These are phyloP conservation scores for Helicoverpa zea DNA, from an alignment of 1,140 invertebrate genomes.

Conservation along the genomic window DNA sequence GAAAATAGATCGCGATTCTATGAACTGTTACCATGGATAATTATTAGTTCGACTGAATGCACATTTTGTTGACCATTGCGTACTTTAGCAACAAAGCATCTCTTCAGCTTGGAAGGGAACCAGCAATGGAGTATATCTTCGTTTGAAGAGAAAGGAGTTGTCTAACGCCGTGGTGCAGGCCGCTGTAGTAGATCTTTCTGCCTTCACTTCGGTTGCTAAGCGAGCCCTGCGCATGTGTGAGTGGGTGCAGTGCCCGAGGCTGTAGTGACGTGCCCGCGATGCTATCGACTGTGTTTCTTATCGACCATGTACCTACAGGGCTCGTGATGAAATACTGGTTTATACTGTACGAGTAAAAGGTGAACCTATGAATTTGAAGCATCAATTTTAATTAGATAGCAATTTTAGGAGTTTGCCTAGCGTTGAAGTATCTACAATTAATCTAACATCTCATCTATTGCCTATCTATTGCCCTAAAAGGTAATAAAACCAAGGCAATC, in stretches of 20 bases:
- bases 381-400: neutral
- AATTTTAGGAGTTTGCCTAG: neutral
- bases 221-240: conserved; percentile 66
- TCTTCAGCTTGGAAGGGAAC: neutral
- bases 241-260: conserved; percentile 73
- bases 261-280: conserved; percentile 59
- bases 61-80: neutral
- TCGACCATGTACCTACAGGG: conserved; percentile 34
- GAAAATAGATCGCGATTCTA: conserved; percentile 71
- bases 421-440: neutral
- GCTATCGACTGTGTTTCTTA: conserved; percentile 51
- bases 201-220: conserved; percentile 82
- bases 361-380: neutral
- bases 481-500: conserved; percentile 4
- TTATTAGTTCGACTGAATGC: neutral
- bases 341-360: neutral
- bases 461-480: neutral
- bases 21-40: conserved; percentile 62
- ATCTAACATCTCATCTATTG: neutral
- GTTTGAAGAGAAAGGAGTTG: conserved; percentile 52
- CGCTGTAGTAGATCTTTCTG: conserved; percentile 74
- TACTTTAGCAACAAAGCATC: neutral
- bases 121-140: conserved; percentile 51
- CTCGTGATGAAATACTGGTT: neutral
- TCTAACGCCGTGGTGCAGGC: conserved; percentile 50